Base-by-base conservation (phyloP, 2,113 vertebrate species). In the Ageneiosus marmoratus region DNA sequence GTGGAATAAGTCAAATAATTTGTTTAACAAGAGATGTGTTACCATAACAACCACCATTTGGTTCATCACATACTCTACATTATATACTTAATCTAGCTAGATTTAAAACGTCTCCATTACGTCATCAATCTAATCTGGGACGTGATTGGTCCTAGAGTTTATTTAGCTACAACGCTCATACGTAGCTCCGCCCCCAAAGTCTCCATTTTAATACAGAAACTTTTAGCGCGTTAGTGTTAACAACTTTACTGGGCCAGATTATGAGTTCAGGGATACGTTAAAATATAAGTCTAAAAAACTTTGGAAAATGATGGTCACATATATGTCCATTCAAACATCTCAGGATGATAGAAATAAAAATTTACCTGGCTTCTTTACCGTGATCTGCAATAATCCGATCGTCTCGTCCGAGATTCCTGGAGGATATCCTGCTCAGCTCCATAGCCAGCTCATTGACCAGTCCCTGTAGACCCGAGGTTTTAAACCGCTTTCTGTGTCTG, bases 341-440 rank as follows among this genome's bases (percentile, higher is more conserved):
- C n/a, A 27, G 24, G 50, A 37, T 24, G 48, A 3, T 22, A 2
- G 29, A 4, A 63, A 63, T 44, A 8, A 27, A 44, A 0, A 44
- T 89, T 85, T 87, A 95, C 98, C 98, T 96, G 15, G 96, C 98
- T 91, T 99, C 98, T 91, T 96, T 99, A 44, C 97, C 96, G 0
- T 99, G 97, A 83, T 99, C 97, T 16, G 93, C 92, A 44, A 99
- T 97, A 83, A 97, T 92, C 85, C 97, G 85, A 91, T 99, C 98
- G 74, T 99, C 98, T 85, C 98, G 93, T 37, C 98, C 98, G 46
- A 99, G 93, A 84, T 99, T 99, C 91, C 98, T 94, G 81, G 94
- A 96, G 85, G 97, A 95, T 89, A 99, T 99, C 81, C 97, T 93
- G 73, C 77, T 88, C 34, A 99, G 87, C 84, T 99, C 98, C 96